Base-by-base conservation (phyloP, 2,797 vertebrate species). In the Liparis tanakae region DNA sequence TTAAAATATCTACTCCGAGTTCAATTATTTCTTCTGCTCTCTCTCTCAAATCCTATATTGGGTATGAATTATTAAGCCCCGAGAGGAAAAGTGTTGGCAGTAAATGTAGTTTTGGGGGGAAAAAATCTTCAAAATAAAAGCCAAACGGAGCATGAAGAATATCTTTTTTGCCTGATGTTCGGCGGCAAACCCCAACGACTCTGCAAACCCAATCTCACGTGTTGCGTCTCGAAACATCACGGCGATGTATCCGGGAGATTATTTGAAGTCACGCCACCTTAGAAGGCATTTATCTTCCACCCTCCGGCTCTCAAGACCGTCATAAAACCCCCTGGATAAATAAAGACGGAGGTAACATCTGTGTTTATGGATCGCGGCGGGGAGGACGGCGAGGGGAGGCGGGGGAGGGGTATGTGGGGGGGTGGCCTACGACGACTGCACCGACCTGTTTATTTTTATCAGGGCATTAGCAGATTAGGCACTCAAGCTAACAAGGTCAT, bases 401-500 rank as follows among this genome's bases (percentile, higher is more conserved):
- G 78, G 76, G 56, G 72, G 58, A 61, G 69, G 68, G 57, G 60
- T 39, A n/a, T 36, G 3, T 2, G 22, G 13, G 13, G 13, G 20
- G 20, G 30, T 51, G 20, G 18, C 73, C 76, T 56, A 84, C 85
- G 87, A 89, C 89, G 88, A 83, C 88, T 81, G 84, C 78, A 75
- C 81, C 85, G 89, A 88, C 89, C 89, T 91, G 88, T 93, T 92
- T 94, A 93, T 93, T 94, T 94, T 94, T 93, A 93, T 93, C 92
- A 85, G 84, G 81, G 92, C 93, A 94, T 94, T 94, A 94, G 91
- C 93, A 93, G 94, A 94, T 94, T 93, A 94, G 91, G 89, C 90
- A 92, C 92, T 94, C 90, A 89, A 92, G 90, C 92, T 94, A 94
- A 94, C 91, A 92, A 93, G 94, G 94, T 94, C 93, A 93, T 93